Evolutionary conservation across 1,140 invertebrate species (phyloP).

Genomic region (Archivesica marissinica): DNA sequence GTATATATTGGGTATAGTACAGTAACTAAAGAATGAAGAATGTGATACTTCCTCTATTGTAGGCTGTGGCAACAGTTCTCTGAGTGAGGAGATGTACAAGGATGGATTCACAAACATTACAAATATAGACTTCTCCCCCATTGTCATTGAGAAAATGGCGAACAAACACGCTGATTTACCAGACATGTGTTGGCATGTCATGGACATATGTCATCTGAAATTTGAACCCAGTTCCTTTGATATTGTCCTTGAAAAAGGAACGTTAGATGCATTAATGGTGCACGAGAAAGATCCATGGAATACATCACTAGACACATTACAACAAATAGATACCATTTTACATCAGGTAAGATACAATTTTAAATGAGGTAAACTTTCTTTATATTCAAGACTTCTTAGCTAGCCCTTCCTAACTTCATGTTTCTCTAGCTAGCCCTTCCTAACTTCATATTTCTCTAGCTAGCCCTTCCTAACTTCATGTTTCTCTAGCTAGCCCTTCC

Average conservation of each 20-base stretch:
- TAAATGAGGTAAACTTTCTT: too few species aligned
- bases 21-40: too few species aligned
- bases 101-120: slow-evolving; percentile 84
- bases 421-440: too few species aligned
- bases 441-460: too few species aligned
- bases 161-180: slow-evolving; percentile 70
- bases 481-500: too few species aligned
- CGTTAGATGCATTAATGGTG: slow-evolving; percentile 85
- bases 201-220: slow-evolving; percentile 83
- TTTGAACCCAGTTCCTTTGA: slow-evolving; percentile 84
- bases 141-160: slow-evolving; percentile 84
- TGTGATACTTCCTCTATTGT: slow-evolving; percentile 23
- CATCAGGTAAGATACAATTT: slow-evolving; percentile 77
- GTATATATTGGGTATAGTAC: too few species aligned
- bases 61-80: slow-evolving; percentile 85
- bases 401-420: too few species aligned
- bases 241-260: slow-evolving; percentile 85
- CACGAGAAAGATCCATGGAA: slow-evolving; percentile 85
- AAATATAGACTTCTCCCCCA: slow-evolving; percentile 85
- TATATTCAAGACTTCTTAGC: too few species aligned
- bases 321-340: slow-evolving; percentile 80
- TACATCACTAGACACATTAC: slow-evolving; percentile 77
- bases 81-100: slow-evolving; percentile 84
- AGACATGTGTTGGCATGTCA: slow-evolving; percentile 82
- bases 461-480: too few species aligned